A percentile compares a stretch with the other conserved stretches of the same genome.
Evolutionary conservation across 2,113 vertebrate genomes (phyloP).

Genomic region (Ifrita kowaldi): DNA sequence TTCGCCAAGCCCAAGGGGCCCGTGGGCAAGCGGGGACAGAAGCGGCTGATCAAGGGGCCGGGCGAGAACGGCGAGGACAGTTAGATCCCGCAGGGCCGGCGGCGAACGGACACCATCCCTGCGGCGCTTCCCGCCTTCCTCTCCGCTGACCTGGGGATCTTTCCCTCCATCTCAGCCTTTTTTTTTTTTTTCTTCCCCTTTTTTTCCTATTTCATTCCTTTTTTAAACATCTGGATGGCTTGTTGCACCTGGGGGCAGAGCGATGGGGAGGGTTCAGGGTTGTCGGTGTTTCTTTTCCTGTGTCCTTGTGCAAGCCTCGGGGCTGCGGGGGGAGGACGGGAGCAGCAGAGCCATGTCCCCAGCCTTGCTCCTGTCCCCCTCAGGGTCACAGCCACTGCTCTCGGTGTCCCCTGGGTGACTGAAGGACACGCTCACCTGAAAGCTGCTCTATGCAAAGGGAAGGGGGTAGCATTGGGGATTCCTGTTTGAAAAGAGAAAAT

Average conservation of each 20-base stretch:
- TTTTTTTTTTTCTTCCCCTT: background rate
- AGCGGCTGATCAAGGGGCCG: constrained; percentile 88
- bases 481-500: background rate
- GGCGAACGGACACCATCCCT: constrained; percentile 26
- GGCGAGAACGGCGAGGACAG: constrained; percentile 91
- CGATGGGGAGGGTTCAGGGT: background rate
- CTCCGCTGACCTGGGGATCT: constrained; percentile 31
- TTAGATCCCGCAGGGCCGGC: constrained; percentile 64
- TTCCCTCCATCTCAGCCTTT: background rate
- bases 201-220: constrained; percentile 34
- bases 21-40: constrained; percentile 91
- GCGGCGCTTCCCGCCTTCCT: background rate
- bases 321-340: background rate
- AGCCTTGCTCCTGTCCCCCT: background rate
- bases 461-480: background rate
- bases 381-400: background rate
- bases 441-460: constrained; percentile 42
- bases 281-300: background rate
- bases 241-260: background rate
- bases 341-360: background rate
- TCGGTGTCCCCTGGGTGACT: background rate
- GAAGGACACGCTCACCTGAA: background rate
- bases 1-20: constrained; percentile 96
- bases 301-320: background rate
- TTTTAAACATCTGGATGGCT: constrained; percentile 21